Evolutionary conservation across 2,797 vertebrate species (phyloP).

Genomic region (Morus bassanus): DNA sequence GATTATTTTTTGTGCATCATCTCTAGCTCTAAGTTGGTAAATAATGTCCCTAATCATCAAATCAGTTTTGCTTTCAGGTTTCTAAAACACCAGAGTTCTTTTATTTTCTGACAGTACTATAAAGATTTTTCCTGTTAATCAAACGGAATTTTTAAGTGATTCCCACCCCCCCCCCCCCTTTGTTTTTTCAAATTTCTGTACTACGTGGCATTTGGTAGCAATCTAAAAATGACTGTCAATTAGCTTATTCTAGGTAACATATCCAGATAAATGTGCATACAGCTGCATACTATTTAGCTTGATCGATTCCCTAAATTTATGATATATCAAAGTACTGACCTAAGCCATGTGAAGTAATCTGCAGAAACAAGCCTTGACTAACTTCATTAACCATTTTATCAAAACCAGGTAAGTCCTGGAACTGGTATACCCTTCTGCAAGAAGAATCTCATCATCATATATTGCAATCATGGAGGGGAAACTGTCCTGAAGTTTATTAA

Average conservation of each 20-base stretch:
- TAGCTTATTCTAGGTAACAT: neutral
- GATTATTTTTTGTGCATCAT: neutral
- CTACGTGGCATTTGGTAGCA: neutral
- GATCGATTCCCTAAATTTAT: neutral
- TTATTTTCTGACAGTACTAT: neutral
- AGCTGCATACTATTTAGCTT: neutral
- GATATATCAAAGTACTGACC: neutral
- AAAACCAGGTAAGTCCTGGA: neutral
- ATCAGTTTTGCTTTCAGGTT: neutral
- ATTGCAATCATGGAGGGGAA: neutral
- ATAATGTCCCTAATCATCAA: neutral
- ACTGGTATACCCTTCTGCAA: neutral
- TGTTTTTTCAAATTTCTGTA: neutral
- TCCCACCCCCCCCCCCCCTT: fast-evolving
- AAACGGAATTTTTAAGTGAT: neutral
- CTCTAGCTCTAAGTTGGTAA: neutral
- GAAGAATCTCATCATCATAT: neutral
- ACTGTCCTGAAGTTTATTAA: neutral
- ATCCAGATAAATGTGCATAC: neutral
- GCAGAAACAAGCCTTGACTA: neutral
- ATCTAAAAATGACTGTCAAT: neutral
- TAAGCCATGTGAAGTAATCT: neutral
- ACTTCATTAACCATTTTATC: neutral
- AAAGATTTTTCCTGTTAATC: neutral
- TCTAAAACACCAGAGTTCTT: neutral